Evolutionary conservation across 2,113 vertebrate species (phyloP), one percentile per base, ranked within the genome.

Genomic region (Danionella cerebrum): DNA sequence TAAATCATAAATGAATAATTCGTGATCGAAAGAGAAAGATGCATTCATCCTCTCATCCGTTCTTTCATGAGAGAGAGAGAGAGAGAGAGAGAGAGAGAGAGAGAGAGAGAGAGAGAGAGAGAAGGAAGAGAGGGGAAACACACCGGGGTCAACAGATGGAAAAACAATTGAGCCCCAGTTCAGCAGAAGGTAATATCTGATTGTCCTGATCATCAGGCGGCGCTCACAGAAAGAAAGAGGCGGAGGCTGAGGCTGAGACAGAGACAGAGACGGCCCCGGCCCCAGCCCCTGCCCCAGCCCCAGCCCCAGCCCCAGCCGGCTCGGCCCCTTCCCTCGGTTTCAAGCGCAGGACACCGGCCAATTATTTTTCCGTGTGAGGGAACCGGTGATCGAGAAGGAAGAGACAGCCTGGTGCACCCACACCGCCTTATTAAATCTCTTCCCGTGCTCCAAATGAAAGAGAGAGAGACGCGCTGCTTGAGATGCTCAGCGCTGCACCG

Each of bases 361-460:
- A 83, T 87, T 88, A 86, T 88, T 88, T 90, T 88, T 89, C 83
- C 87, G 77, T 84, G 75, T 90, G 83, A 85, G 78, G 71, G 80
- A 83, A 75, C 76, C 75, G 70, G 84, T 90, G 85, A 89, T 87
- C 76, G 79, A 76, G 75, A 78, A 83, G 67, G 84, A 80, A 83
- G 73, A 86, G 86, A 85, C 85, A 88, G 81, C 67, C 77, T 79
- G 65, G 74, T 76, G 72, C 74, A 78, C 79, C 84, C 76, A 81
- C 78, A 83, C 78, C 75, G 83, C 79, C 82, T 85, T 80, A 85
- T 87, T 85, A 85, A 87, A 86, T 79, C 71, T 74, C 75, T 80
- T 21, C 83, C 78, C 81, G 78, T 82, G 79, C 73, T 71, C 24
- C 48, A 50, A 10, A 51, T 27, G n/a, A 38, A 18, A 47, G 45